These are phyloP conservation scores for Terrapene triunguis DNA, from an alignment of 2,113 vertebrate species.

Conservation along the genomic window DNA sequence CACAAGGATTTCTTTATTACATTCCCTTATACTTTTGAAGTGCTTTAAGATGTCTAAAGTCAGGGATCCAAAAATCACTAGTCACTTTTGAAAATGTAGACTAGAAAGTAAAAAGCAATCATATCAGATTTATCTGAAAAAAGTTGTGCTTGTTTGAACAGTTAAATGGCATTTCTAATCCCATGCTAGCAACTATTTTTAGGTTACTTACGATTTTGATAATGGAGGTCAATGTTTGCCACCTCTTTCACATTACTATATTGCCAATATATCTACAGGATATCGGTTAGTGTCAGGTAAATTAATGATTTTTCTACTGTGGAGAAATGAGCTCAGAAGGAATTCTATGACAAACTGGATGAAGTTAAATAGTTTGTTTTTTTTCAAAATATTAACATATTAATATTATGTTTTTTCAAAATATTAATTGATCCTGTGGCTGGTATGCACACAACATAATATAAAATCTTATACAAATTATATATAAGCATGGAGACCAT, in stretches of 20 bases:
- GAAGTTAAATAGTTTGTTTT: too few relatives aligned
- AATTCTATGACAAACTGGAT: not conserved
- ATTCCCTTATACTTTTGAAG: too few relatives aligned
- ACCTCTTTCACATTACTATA: not conserved
- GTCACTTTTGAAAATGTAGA: not conserved
- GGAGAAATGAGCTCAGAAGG: not conserved
- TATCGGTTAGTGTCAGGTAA: not conserved
- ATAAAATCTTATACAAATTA: not conserved
- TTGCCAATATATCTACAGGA: not conserved
- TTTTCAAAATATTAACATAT: too few relatives aligned
- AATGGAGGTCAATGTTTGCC: not conserved
- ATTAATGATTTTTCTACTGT: not conserved
- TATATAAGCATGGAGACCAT: too few relatives aligned
- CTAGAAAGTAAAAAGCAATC: not conserved
- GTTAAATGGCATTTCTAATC: not conserved
- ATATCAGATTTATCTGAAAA: not conserved
- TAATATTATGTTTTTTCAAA: too few relatives aligned
- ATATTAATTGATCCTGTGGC: not conserved
- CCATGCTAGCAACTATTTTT: conserved; percentile 1
- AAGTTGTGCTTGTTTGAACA: not conserved
- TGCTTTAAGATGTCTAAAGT: too few relatives aligned
- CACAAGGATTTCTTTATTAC: too few relatives aligned
- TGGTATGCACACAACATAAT: not conserved
- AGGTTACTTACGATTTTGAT: not conserved
- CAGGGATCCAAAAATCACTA: too few relatives aligned